phyloP scores from a whole-genome alignment of 2,113 vertebrate species.

The Calyptommatus sinebrachiatus region DNA sequence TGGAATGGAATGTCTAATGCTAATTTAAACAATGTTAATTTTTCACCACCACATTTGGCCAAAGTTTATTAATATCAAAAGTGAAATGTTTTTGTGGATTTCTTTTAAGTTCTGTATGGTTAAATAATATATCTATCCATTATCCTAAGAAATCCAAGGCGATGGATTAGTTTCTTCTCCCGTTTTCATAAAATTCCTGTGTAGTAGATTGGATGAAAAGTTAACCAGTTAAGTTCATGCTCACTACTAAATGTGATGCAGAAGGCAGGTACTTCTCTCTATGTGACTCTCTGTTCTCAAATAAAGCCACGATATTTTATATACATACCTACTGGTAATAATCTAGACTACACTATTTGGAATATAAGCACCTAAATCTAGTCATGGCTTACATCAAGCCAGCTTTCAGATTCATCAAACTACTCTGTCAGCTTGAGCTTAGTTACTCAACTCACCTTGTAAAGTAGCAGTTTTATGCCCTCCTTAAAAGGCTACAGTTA shows the following conservation, averaged over 20 bases:
- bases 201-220: not conserved
- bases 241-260: not conserved
- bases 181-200: not conserved
- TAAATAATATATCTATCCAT: not conserved
- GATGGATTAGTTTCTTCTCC: constrained; percentile 5
- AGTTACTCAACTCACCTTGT: too few species aligned
- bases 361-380: too few species aligned
- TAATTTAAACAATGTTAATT: not conserved
- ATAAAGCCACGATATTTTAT: too few species aligned
- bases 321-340: too few species aligned
- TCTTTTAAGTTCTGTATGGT: not conserved
- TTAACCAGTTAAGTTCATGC: not conserved
- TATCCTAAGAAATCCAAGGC: not conserved
- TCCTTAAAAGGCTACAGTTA: too few species aligned
- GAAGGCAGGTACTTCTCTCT: not conserved
- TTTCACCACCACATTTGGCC: not conserved
- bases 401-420: too few species aligned
- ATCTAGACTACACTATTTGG: too few species aligned
- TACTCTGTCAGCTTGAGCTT: too few species aligned
- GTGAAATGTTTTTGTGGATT: constrained; percentile 39
- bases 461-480: too few species aligned
- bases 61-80: constrained; percentile 52
- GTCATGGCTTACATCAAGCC: too few species aligned
- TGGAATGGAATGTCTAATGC: too few species aligned
- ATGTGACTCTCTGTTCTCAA: not conserved